phyloP scores from a whole-genome alignment of 2,888 invertebrate species.

The Strigamia transsilvanica region DNA sequence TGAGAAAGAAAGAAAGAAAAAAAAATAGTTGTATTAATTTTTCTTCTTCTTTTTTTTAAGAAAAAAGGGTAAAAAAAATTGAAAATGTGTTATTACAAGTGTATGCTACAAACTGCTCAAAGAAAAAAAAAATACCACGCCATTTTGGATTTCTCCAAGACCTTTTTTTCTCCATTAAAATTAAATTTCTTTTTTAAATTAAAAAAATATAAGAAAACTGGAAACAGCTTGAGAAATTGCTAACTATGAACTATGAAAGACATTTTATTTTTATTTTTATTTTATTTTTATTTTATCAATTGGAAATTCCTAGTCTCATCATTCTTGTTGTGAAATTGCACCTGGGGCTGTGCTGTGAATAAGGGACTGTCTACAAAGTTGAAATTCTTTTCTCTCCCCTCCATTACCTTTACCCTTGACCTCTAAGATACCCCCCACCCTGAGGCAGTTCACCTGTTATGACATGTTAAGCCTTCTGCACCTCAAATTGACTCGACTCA shows the following conservation, averaged over 20 bases:
- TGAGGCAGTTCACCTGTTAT: conserved; percentile 34
- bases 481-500: not conserved
- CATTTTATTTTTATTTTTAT: not conserved
- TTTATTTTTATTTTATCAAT: not conserved
- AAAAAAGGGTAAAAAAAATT: not conserved
- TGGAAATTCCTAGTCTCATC: not conserved
- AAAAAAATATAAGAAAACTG: not conserved
- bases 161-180: not conserved
- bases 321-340: not conserved
- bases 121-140: not conserved
- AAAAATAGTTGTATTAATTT: conserved; percentile 36
- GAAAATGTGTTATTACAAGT: conserved; percentile 32
- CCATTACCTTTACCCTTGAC: conserved; percentile 39
- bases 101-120: conserved; percentile 41
- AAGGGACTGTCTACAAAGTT: conserved; percentile 49
- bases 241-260: not conserved
- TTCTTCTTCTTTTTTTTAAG: not conserved
- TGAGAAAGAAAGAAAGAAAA: not conserved
- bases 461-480: conserved; percentile 28
- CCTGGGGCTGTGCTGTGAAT: conserved; percentile 6
- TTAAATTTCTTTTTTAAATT: not conserved
- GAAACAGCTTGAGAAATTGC: not conserved
- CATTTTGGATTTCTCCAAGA: conserved; percentile 31
- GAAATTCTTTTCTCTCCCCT: conserved; percentile 46
- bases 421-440: not conserved